A percentile compares a stretch with the other conserved stretches of the same genome.
phyloP scores from a whole-genome alignment of 2,888 invertebrate species.

The Stegana nigrithorax region DNA sequence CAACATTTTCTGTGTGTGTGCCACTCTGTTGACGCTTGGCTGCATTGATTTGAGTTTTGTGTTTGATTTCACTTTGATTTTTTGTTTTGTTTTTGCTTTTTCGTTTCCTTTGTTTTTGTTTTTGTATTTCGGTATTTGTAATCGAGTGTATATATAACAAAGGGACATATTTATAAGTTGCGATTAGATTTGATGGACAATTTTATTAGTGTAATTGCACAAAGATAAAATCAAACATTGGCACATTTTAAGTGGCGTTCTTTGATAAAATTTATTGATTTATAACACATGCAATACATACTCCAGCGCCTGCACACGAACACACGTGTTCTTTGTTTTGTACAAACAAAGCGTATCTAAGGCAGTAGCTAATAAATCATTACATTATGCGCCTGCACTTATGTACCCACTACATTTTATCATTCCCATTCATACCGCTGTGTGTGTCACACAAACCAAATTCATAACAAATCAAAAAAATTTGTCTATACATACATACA shows the following conservation, averaged over 20 bases:
- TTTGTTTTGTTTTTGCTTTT: no score
- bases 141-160: background rate
- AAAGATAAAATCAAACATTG: slow-evolving; percentile 23
- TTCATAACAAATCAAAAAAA: no score
- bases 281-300: no score
- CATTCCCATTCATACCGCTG: no score
- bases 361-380: slow-evolving; percentile 9
- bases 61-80: no score
- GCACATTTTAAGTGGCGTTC: slow-evolving; percentile 50
- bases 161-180: slow-evolving; percentile 5
- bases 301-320: no score
- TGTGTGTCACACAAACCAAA: no score
- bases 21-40: background rate
- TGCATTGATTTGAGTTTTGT: background rate
- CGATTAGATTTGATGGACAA: slow-evolving; percentile 10
- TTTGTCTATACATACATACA: no score
- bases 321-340: no score
- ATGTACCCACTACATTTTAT: no score
- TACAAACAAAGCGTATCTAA: no score
- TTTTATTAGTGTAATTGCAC: slow-evolving; percentile 4
- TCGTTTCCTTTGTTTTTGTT: background rate
- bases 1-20: background rate
- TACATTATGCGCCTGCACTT: background rate
- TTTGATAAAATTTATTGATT: slow-evolving; percentile 14
- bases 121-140: background rate